Base-by-base conservation (phyloP, 2,113 vertebrate genomes). In the Neolamprologus hecqui region DNA sequence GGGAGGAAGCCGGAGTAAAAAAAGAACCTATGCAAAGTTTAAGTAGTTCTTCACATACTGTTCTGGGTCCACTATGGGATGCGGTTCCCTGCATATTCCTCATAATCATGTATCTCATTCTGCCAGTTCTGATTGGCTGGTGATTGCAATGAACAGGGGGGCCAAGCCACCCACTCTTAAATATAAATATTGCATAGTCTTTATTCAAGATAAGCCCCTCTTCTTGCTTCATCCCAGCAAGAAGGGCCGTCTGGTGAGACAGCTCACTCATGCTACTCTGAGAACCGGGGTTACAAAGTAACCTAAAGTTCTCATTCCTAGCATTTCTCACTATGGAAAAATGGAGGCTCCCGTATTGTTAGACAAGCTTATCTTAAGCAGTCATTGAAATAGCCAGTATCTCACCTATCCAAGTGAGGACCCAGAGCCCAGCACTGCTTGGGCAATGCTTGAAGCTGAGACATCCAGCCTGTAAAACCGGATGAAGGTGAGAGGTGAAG, bases 51-150 rank as follows among this genome's bases (percentile, higher is more conserved):
- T 63, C 9, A n/a, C 17, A 35, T 63, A 63, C 17, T 65, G 33
- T 65, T 37, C 19, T 65, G 33, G 60, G 60, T 0, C 33, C 33
- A 37, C 60, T 37, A 37, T 65, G 31, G 60, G 60, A 65, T 65
- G 31, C 0, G 3, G 31, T 0, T n/a, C 60, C 31, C 31, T 65
- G 31, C 31, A 35, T 7, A 65, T 65, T 65, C 31, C 10, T 65
- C 60, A 35, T 5, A 65, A 35, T n/a, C 60, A n/a, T 35, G 31
- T 35, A 65, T 65, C 17, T 12, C 60, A 65, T 35, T 65, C 31
- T n/a, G 17, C 31, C 31, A 65, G 10, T n/a, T 35, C 60, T n/a
- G 17, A 35, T 12, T 65, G 31, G 6, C 9, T 65, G 60, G 60
- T 65, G 31, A 7, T n/a, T 65, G 31, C 31, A 35, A 65, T 35